phyloP scores from a whole-genome alignment of 2,113 vertebrate species.

The Eira barbara region DNA sequence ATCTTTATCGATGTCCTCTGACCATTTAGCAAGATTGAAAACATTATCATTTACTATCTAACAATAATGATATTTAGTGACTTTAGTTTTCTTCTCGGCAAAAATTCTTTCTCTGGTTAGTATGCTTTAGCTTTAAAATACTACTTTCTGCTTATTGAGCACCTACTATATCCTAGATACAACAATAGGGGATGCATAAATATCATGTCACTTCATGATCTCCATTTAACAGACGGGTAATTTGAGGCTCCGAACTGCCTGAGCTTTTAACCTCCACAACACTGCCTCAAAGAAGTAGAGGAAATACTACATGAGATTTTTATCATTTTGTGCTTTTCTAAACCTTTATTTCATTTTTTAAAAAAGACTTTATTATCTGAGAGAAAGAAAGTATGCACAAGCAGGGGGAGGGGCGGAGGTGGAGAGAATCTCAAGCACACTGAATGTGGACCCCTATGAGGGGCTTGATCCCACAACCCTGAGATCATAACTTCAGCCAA shows the following conservation, averaged over 20 bases:
- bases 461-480: neutral
- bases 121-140: neutral
- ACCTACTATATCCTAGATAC: neutral
- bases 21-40: neutral
- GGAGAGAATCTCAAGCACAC: neutral
- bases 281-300: neutral
- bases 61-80: neutral
- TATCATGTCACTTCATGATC: neutral
- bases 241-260: neutral
- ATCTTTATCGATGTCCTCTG: neutral
- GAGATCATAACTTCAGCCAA: neutral
- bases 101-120: neutral
- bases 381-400: neutral
- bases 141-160: neutral
- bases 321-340: neutral
- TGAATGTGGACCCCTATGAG: neutral
- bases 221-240: neutral
- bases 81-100: neutral
- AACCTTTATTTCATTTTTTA: neutral
- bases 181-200: neutral
- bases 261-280: neutral
- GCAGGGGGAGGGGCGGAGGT: no score
- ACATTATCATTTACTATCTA: neutral
- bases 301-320: neutral
- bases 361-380: neutral